Base-by-base conservation (phyloP, 1,140 invertebrate species). In the Zaprionus ghesquierei region DNA sequence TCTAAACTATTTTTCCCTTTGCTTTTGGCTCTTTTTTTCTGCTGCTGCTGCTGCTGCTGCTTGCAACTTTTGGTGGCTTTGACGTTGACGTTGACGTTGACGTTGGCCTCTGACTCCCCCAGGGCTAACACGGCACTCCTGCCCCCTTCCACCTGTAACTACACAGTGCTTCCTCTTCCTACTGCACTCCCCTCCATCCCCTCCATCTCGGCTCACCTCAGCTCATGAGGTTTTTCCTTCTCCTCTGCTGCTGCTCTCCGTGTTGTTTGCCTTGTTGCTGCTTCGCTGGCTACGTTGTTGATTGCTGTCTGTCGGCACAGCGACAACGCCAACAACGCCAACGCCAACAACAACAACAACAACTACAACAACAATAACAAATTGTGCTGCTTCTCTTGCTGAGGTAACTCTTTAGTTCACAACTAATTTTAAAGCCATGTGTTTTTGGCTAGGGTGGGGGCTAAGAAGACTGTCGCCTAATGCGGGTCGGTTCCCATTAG, bases 241-340 rank as follows among this genome's bases (percentile, higher is more conserved):
- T 41, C 13, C n/a, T n/a, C n/a, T n/a, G n/a, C n/a, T n/a, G n/a
- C n/a, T n/a, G n/a, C n/a, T n/a, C n/a, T n/a, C n/a, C n/a, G 33
- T 59, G 74, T 72, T 86, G 79, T 86, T 86, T 86, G 27, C 27
- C 54, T 15, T 79, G 82, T 86, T 87, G 79, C 79, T 86, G 82
- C 79, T 81, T 82, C 71, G 82, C 62, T 82, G 79, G 60, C 66
- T 87, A 70, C 76, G 71, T 73, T 87, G 78, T 86, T 86, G 82
- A 86, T 86, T 86, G 84, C 82, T 75, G 77, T 35, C 64, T 73
- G 64, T 77, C 84, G 41, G 20, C 41, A 46, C 15, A 46, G 41
- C 81, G 81, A 72, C 79, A 69, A 46, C 75, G 73, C 35, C 70
- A 62, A 49, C 61, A 38, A 20, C 66, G 55, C 53, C 58, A 71